Base-by-base conservation (phyloP, 2,113 vertebrate species). In the Pelobates fuscus region DNA sequence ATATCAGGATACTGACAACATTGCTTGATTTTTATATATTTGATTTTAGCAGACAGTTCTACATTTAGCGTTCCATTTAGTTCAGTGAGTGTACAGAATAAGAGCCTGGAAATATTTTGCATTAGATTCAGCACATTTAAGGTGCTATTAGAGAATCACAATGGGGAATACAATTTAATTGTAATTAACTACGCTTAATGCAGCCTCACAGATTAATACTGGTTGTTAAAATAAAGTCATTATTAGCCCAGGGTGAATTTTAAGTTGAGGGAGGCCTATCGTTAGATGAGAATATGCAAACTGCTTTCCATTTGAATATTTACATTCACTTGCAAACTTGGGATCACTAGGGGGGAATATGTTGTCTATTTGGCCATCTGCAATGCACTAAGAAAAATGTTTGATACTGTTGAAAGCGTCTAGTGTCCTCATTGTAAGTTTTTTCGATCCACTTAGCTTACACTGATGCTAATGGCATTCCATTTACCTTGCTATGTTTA, bases 391-490 rank as follows among this genome's bases (percentile, higher is more conserved):
- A n/a, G n/a, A n/a, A n/a, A 58, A 41, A 63, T 41, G 20, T 2
- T 27, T 18, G 46, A 71, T 23, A 49, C 52, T 72, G 59, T 20
- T 72, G 14, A 63, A 58, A 32, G 58, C 44, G 12, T 24, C 30
- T 70, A 21, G 32, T 18, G 15, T 65, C 32, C 57, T 60, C 55
- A 43, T 30, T 44, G 55, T 60, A 10, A 60, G 55, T 70, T 25
- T n/a, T n/a, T n/a, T n/a, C n/a, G 55, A 60, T 60, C 20, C 52
- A 68, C 49, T 68, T 70, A 70, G 37, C 24, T 49, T 55, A 27
- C 32, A 44, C 27, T 73, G 44, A 21, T 18, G 44, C 44, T 73
- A 64, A 73, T 64, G 46, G 49, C 46, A 29, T 10, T 55, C 15
- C 60, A 55, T 73, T 64, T 73, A 64, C 20, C 64, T 8, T 10